Evolutionary conservation across 2,113 vertebrate genomes (phyloP).

Genomic region (Haemorhous mexicanus): DNA sequence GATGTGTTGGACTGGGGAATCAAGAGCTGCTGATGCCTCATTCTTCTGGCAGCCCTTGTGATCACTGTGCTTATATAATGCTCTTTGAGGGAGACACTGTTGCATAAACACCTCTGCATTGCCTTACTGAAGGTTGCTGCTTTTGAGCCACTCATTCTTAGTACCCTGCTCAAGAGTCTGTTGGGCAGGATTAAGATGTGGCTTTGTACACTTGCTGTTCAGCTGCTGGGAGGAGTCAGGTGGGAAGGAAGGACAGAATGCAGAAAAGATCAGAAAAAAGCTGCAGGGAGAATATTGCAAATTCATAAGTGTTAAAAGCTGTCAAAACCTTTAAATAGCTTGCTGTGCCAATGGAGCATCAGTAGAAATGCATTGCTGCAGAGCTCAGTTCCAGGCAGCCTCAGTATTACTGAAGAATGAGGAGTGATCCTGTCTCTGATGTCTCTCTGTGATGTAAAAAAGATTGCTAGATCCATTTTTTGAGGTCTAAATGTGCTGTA

Average conservation of each 20-base stretch:
- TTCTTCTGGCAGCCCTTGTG: neutral
- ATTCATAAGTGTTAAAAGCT: slow-evolving; percentile 8
- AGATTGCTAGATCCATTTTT: neutral
- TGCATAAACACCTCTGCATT: neutral
- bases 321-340: slow-evolving; percentile 41
- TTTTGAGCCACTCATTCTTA: neutral
- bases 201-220: neutral
- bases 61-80: neutral
- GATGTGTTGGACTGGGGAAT: neutral
- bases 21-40: neutral
- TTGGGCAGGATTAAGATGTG: neutral
- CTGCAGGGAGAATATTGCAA: neutral
- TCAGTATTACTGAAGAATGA: neutral
- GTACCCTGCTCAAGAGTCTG: neutral
- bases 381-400: neutral
- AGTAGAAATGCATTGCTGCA: neutral
- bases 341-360: neutral
- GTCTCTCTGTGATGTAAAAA: neutral
- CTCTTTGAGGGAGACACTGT: neutral
- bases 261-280: neutral
- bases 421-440: neutral
- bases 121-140: neutral
- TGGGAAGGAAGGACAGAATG: neutral
- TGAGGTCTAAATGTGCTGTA: neutral
- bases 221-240: neutral